A percentile compares a stretch with the other conserved stretches of the same genome.
These are phyloP conservation scores for Psittacula cyanocephala DNA, from an alignment of 2,113 vertebrate genomes.

Conservation along the genomic window DNA sequence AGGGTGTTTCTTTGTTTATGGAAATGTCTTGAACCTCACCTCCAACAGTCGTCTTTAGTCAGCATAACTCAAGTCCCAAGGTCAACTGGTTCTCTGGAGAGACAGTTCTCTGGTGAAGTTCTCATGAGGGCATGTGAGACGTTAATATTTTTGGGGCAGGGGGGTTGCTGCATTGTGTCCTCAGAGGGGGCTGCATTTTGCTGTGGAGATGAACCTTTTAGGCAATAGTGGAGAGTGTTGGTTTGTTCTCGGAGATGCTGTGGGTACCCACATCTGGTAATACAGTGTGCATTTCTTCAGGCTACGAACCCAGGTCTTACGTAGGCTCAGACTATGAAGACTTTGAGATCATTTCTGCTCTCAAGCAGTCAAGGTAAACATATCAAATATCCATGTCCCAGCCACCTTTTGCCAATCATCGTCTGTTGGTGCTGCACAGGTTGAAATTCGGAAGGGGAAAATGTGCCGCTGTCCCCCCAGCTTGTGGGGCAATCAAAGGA, in stretches of 20 bases:
- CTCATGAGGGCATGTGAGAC: background rate
- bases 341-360: background rate
- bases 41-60: background rate
- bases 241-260: background rate
- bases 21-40: background rate
- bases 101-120: background rate
- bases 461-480: rapidly evolving
- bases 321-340: background rate
- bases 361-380: background rate
- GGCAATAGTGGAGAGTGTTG: background rate
- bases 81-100: background rate
- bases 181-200: background rate
- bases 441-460: background rate
- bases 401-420: background rate
- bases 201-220: background rate
- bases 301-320: background rate
- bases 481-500: background rate
- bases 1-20: background rate
- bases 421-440: background rate
- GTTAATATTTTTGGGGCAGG: background rate
- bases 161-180: background rate
- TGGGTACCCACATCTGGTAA: background rate
- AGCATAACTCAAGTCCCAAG: background rate
- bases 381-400: background rate
- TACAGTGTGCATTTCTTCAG: background rate